Evolutionary conservation across 2,888 invertebrate species (phyloP).

Genomic region (Drosophila vallismaia): DNA sequence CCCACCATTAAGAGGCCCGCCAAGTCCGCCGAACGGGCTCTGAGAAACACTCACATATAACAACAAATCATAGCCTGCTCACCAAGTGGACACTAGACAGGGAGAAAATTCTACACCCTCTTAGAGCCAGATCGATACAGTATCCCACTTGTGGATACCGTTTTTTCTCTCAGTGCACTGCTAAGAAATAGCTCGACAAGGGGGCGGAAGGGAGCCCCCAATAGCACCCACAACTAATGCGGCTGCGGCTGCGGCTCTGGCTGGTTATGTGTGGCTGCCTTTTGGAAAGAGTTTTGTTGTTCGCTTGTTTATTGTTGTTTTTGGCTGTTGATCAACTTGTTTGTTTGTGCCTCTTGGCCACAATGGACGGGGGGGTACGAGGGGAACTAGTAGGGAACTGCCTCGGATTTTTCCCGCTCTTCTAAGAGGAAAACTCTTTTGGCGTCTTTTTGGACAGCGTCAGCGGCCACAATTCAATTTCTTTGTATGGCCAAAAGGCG

Average conservation of each 20-base stretch:
- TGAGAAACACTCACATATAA: slow-evolving; percentile 46
- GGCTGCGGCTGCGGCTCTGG: slow-evolving; percentile 17
- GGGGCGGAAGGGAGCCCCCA: background rate
- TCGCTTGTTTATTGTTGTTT: slow-evolving; percentile 34
- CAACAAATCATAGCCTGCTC: slow-evolving; percentile 50
- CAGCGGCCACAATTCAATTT: slow-evolving; percentile 66
- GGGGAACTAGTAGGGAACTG: slow-evolving; percentile 39
- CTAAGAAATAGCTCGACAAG: too few species aligned
- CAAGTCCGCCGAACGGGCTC: slow-evolving; percentile 32
- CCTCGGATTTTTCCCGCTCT: slow-evolving; percentile 26
- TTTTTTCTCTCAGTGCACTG: background rate
- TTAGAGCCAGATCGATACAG: too few species aligned
- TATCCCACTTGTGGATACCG: too few species aligned
- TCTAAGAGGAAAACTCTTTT: slow-evolving; percentile 26
- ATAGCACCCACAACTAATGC: slow-evolving; percentile 9
- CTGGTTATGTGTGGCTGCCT: slow-evolving; percentile 41
- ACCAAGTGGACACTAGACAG: slow-evolving; percentile 59
- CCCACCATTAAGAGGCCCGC: slow-evolving; percentile 71
- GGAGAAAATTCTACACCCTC: background rate
- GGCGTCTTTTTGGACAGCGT: slow-evolving; percentile 43
- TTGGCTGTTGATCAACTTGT: slow-evolving; percentile 27
- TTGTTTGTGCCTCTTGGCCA: slow-evolving; percentile 15
- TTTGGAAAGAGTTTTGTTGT: slow-evolving; percentile 49
- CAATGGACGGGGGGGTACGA: background rate
- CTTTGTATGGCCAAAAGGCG: slow-evolving; percentile 73